phyloP scores from a whole-genome alignment of 2,797 vertebrate species.

The Argentina silus region DNA sequence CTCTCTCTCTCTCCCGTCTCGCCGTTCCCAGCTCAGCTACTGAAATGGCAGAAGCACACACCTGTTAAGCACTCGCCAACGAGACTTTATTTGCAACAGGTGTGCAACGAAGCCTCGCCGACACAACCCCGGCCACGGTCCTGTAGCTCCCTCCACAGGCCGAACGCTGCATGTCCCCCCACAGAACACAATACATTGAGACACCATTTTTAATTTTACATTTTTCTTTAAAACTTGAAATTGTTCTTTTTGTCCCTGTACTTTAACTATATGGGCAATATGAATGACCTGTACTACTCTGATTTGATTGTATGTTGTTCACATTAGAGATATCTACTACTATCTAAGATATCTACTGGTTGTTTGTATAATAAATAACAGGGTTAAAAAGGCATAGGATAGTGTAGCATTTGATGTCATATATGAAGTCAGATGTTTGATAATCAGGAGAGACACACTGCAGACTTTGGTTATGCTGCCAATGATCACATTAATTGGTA shows the following conservation, averaged over 20 bases:
- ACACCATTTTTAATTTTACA: too few relatives aligned
- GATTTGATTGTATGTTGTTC: not conserved
- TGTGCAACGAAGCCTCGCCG: too few relatives aligned
- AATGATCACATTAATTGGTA: too few relatives aligned
- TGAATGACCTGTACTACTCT: slow-evolving; percentile 17
- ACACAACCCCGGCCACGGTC: too few relatives aligned
- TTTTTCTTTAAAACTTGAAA: slow-evolving; percentile 72
- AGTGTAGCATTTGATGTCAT: slow-evolving; percentile 58
- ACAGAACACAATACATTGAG: slow-evolving; percentile 61
- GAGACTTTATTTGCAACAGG: too few relatives aligned
- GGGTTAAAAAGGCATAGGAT: slow-evolving; percentile 15
- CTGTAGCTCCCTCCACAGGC: too few relatives aligned
- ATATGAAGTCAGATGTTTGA: slow-evolving; percentile 20
- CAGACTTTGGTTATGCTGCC: not conserved
- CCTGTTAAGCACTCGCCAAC: too few relatives aligned
- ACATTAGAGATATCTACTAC: too few relatives aligned
- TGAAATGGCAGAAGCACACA: too few relatives aligned
- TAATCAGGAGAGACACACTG: slow-evolving; percentile 2
- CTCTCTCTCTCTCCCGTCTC: too few relatives aligned
- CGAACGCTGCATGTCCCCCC: too few relatives aligned
- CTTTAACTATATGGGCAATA: slow-evolving; percentile 43
- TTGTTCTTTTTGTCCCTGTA: slow-evolving; percentile 42
- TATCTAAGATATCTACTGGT: not conserved
- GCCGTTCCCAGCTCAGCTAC: too few relatives aligned
- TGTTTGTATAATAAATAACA: not conserved